Base-by-base conservation (phyloP, 2,113 vertebrate species). In the Scortum barcoo region DNA sequence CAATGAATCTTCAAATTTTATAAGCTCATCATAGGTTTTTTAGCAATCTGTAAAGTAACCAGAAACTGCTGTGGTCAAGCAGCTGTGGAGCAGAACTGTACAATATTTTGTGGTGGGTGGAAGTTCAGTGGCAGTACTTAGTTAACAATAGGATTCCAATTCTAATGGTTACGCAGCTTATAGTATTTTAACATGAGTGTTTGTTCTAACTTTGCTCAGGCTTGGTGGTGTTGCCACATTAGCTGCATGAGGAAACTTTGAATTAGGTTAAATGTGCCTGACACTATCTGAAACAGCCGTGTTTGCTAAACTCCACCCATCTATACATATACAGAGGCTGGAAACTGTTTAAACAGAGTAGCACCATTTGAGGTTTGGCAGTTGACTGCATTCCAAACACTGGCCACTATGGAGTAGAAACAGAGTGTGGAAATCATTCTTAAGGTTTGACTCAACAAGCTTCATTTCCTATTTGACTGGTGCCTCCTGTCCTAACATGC, bases 291-390 rank as follows among this genome's bases (percentile, higher is more conserved):
- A 56, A 50, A 28, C 42, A 20, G 16, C 20, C 16, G 11, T 17
- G 66, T 81, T 57, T 74, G 51, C 42, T 30, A 16, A 74, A 58
- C 30, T 33, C 33, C 42, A 58, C n/a, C 5, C 11, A 69, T 26
- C 2, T 24, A 10, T 16, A 50, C 7, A 10, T 9, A 8, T 1
- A 20, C 6, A 5, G 24, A 16, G n/a, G 30, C 8, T 11, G 7
- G 33, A 17, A 50, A 58, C 22, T 40, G 3, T 28, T 54, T 56
- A 14, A 46, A 57, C 30, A 69, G 22, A 26, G 10, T 36, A 26
- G 2, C 30, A 19, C 26, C 11, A 12, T 72, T 7, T 61, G 24
- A 53, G 22, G 2, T 53, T 5, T 51, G 22, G 57, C 22, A 7
- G 11, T 58, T 36, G 38, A 44, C 10, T 4, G 1, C 24, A 54